Percentiles rank a stretch among this genome's conserved stretches.
phyloP scores from a whole-genome alignment of 2,888 invertebrate genomes.

The Phalera bucephala region DNA sequence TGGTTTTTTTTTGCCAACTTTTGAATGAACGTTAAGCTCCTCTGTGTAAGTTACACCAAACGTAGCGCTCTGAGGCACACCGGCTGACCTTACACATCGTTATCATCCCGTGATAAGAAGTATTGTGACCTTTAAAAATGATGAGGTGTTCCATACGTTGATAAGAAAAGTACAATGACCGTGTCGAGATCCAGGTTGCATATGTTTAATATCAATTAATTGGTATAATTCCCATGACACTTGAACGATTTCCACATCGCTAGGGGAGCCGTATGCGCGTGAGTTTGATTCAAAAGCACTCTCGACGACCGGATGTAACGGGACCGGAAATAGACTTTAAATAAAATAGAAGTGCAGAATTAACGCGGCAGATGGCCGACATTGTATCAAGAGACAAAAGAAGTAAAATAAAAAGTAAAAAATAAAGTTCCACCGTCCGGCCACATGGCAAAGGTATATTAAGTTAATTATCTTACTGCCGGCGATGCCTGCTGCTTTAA shows the following conservation, averaged over 20 bases:
- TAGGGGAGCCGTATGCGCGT: slow-evolving; percentile 40
- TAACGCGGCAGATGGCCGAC: slow-evolving; percentile 59
- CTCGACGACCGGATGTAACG: slow-evolving; percentile 71
- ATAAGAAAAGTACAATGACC: slow-evolving; percentile 78
- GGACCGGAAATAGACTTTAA: slow-evolving; percentile 67
- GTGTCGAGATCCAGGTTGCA: slow-evolving; percentile 46
- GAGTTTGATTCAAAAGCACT: slow-evolving; percentile 58
- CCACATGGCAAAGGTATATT: slow-evolving; percentile 42
- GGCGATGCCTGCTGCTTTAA: slow-evolving; percentile 30
- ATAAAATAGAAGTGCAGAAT: slow-evolving; percentile 55
- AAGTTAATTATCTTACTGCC: slow-evolving; percentile 46
- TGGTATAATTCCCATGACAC: slow-evolving; percentile 45
- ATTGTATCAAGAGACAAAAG: slow-evolving; percentile 50
- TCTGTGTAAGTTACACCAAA: slow-evolving; percentile 24
- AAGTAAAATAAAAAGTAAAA: slow-evolving; percentile 36
- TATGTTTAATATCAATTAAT: slow-evolving; percentile 20
- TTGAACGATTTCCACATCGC: slow-evolving; percentile 32
- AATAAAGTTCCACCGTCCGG: slow-evolving; percentile 31
- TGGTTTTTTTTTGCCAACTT: slow-evolving; percentile 51
- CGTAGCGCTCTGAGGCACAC: slow-evolving; percentile 53
- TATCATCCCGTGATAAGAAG: slow-evolving; percentile 73
- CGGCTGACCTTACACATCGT: slow-evolving; percentile 64
- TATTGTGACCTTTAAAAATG: slow-evolving; percentile 75
- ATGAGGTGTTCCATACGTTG: slow-evolving; percentile 62
- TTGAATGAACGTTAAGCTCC: slow-evolving; percentile 41